Base-by-base conservation (phyloP, 2,113 vertebrate species). In the Eulemur rufifrons region DNA sequence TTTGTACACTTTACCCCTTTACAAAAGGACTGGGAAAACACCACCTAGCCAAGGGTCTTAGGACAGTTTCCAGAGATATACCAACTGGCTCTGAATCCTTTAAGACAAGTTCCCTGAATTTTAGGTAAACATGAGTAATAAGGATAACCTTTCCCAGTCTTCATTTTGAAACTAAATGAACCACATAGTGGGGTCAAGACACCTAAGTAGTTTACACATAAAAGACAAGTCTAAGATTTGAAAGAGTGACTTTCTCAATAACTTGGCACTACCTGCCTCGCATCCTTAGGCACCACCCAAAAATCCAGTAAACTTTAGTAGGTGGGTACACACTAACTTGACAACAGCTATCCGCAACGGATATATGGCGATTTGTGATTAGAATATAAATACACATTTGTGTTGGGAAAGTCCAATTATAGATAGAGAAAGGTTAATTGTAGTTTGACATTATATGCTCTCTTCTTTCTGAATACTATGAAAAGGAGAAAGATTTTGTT, bases 131-230 rank as follows among this genome's bases (percentile, higher is more conserved):
- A 34, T 3, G 15, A 39, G 29, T 66, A 91, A 74, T 9, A 66
- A 64, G 39, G 3, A 6, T 61, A 66, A 59, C n/a, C 85, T 34
- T 52, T 73, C 27, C 54, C 52, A 20, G 56, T 47, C 45, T 76
- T 77, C 50, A 76, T 68, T 95, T 85, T 64, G 64, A 93, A 96
- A 95, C 39, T 76, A 81, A 80, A 47, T 86, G n/a, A 95, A 68
- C 37, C 56, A 42, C 52, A 81, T 18, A 39, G 74, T 47, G 20
- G 47, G 5, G 50, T 93, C 37, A 91, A 81, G 64, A 25, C 10
- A 91, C 84, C 9, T 66, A 11, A 64, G 23, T 50, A 39, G 14
- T 59, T 91, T 50, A 80, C 12, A 63, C 1, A 2, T 27, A 54
- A 61, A 52, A 80, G 37, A 95, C 13, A 71, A 8, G 45, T 78